These are phyloP conservation scores for Caracal caracal DNA, from an alignment of 2,113 vertebrate species.

Conservation along the genomic window DNA sequence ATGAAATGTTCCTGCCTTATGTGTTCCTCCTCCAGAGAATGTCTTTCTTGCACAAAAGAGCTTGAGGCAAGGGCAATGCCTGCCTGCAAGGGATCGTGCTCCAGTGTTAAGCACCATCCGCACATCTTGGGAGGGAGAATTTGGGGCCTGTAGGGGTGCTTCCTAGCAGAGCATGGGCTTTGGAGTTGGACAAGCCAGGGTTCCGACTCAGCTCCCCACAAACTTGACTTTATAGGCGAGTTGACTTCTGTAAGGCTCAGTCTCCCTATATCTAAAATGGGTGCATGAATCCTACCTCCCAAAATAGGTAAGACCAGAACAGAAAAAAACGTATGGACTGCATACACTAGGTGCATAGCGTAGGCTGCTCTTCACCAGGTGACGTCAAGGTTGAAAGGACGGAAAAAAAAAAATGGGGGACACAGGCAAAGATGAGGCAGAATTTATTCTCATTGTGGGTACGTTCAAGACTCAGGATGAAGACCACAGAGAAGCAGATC, in stretches of 20 bases:
- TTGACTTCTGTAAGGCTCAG: background rate
- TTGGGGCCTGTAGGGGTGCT: background rate
- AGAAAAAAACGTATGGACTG: too few species aligned
- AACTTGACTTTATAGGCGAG: background rate
- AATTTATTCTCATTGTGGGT: constrained; percentile 74
- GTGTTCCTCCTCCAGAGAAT: background rate
- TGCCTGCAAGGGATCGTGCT: background rate
- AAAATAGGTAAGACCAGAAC: background rate
- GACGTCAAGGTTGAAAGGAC: background rate
- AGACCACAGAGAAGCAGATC: constrained; percentile 60
- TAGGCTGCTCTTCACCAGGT: background rate
- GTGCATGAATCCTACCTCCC: background rate
- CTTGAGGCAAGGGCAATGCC: background rate
- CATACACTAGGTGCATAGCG: background rate
- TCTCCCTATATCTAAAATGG: background rate
- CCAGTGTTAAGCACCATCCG: background rate
- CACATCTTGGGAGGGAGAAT: background rate
- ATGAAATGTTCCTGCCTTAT: background rate
- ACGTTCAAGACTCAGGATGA: constrained; percentile 61
- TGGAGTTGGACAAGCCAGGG: background rate
- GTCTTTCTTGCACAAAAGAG: background rate
- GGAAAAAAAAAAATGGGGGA: background rate
- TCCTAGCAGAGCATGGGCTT: background rate
- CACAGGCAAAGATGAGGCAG: constrained; percentile 76
- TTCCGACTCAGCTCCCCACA: background rate